Evolutionary conservation across 2,113 vertebrate genomes (phyloP).

Genomic region (Calypte anna): DNA sequence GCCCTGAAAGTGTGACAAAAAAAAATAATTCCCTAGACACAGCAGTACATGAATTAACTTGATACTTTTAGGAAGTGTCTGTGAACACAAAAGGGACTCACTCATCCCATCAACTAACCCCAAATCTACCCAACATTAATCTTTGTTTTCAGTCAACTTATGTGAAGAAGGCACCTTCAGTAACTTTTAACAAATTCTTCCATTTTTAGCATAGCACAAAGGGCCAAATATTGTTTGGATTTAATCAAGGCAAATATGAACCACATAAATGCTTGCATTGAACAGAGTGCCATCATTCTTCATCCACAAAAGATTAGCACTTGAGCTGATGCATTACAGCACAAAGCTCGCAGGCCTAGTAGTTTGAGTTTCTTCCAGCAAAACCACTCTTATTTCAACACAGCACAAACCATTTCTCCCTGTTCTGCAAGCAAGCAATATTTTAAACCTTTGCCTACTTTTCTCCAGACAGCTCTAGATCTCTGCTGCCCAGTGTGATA

Average conservation of each 20-base stretch:
- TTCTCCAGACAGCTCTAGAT: background rate
- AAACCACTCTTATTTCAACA: background rate
- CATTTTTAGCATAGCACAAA: background rate
- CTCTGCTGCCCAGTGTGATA: background rate
- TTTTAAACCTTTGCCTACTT: background rate
- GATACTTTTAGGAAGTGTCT: background rate
- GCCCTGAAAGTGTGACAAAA: background rate
- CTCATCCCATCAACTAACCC: background rate
- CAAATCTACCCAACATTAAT: background rate
- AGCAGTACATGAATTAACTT: background rate
- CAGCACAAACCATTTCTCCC: background rate
- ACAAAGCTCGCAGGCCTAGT: background rate
- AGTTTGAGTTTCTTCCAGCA: background rate
- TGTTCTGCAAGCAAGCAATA: rapidly evolving
- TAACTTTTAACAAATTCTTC: background rate
- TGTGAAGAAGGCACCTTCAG: background rate
- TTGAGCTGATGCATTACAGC: background rate
- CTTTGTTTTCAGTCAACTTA: background rate
- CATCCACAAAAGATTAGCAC: background rate
- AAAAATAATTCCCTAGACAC: background rate
- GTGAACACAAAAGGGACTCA: background rate
- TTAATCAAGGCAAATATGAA: background rate
- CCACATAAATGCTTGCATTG: background rate
- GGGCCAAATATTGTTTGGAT: background rate
- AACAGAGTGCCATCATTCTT: background rate